Evolutionary conservation across 2,113 vertebrate genomes (phyloP).

Genomic region (Callionymus lyra): DNA sequence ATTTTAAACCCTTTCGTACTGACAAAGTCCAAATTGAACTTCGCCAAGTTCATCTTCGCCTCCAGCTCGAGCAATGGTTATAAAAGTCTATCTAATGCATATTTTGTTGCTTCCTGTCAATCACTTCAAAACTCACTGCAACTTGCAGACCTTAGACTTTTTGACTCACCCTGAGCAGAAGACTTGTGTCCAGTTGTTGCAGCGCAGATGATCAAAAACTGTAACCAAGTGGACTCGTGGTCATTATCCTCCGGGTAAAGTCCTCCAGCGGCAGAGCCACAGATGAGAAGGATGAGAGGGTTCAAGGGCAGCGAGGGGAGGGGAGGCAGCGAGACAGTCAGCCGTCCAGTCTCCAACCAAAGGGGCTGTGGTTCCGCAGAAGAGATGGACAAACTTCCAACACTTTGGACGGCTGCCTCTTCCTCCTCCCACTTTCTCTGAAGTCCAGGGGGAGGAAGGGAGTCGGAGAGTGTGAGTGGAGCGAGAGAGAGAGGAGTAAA

Average conservation of each 20-base stretch:
- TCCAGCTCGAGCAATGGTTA: no score
- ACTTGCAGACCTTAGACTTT: background rate
- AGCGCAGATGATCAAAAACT: constrained; percentile 35
- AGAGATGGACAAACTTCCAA: constrained; percentile 61
- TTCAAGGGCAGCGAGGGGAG: constrained; percentile 17
- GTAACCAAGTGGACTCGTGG: constrained; percentile 33
- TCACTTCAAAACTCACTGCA: no score
- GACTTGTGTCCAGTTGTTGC: constrained; percentile 7
- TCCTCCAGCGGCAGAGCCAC: constrained; percentile 23
- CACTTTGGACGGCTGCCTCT: constrained; percentile 60
- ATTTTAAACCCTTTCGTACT: no score
- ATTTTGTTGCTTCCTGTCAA: no score
- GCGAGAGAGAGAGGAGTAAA: constrained; percentile 41
- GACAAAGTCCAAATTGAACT: no score
- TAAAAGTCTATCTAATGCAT: no score
- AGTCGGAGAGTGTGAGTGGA: constrained; percentile 9
- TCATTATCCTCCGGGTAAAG: constrained; percentile 59
- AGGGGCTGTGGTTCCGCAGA: constrained; percentile 56
- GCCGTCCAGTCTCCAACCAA: constrained; percentile 49
- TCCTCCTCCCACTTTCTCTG: constrained; percentile 62
- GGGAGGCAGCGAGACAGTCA: constrained; percentile 33
- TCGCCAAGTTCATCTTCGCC: no score
- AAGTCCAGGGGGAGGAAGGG: constrained; percentile 26
- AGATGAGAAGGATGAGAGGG: constrained; percentile 24
- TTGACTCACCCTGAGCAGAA: constrained; percentile 59